These are phyloP conservation scores for Brachionichthys hirsutus DNA, from an alignment of 2,113 vertebrate species.

Conservation along the genomic window DNA sequence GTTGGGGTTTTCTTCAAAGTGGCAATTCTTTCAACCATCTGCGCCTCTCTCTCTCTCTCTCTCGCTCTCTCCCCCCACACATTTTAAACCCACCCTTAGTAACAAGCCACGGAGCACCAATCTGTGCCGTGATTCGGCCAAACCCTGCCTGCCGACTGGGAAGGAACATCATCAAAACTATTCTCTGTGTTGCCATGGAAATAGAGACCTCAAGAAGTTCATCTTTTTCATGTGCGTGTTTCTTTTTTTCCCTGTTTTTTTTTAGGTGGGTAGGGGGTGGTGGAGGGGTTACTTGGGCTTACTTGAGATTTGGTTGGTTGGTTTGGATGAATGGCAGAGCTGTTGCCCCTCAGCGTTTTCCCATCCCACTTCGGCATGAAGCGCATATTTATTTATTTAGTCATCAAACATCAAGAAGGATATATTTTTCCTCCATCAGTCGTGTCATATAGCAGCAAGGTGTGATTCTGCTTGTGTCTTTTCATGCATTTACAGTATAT, in stretches of 20 bases:
- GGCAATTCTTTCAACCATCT: constrained; percentile 80
- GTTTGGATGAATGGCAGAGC: constrained; percentile 58
- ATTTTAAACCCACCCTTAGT: constrained; percentile 78
- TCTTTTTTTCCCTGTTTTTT: too few relatives aligned
- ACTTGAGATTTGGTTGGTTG: constrained; percentile 64
- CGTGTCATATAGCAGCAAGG: neutral
- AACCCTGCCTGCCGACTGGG: constrained; percentile 77
- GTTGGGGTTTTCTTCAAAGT: constrained; percentile 78
- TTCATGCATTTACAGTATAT: neutral
- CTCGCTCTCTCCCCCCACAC: constrained; percentile 44
- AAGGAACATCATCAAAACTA: constrained; percentile 82
- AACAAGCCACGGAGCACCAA: constrained; percentile 79
- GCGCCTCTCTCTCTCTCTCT: constrained; percentile 66
- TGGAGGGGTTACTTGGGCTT: constrained; percentile 21
- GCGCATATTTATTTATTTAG: constrained; percentile 45
- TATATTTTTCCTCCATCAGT: constrained; percentile 14
- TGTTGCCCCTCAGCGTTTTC: constrained; percentile 56
- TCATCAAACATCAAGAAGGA: constrained; percentile 28
- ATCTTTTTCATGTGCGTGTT: constrained; percentile 75
- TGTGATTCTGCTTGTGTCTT: neutral
- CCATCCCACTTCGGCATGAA: constrained; percentile 33
- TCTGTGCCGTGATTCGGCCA: constrained; percentile 79
- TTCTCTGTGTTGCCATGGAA: constrained; percentile 82
- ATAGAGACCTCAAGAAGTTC: constrained; percentile 81
- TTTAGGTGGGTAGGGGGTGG: constrained; percentile 5